A percentile compares a stretch with the other conserved stretches of the same genome.
These are phyloP conservation scores for Scaptomyza graminum DNA, from an alignment of 1,140 invertebrate species.

Conservation along the genomic window DNA sequence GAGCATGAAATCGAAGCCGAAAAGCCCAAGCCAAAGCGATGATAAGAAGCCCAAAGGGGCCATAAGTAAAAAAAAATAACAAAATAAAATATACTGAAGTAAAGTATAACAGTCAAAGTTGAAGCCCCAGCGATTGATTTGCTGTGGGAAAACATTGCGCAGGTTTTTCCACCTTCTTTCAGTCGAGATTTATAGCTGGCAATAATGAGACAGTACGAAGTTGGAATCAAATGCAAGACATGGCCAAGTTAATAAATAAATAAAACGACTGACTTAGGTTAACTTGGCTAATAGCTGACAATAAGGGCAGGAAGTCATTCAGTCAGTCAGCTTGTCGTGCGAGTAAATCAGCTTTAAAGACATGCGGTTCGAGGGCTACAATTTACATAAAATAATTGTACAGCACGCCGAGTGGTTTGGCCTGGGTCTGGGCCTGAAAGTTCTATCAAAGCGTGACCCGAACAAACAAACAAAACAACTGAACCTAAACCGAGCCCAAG, in stretches of 20 bases:
- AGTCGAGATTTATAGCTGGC: slow-evolving; percentile 43
- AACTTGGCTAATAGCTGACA: slow-evolving; percentile 35
- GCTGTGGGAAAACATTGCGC: slow-evolving; percentile 49
- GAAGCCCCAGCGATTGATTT: slow-evolving; percentile 57
- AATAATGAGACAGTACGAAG: slow-evolving; percentile 46
- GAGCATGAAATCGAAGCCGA: slow-evolving; percentile 43
- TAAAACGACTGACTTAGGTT: neutral
- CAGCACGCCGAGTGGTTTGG: slow-evolving; percentile 11
- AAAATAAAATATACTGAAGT: slow-evolving; percentile 34
- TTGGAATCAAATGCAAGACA: slow-evolving; percentile 53
- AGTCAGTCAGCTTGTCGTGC: slow-evolving; percentile 12
- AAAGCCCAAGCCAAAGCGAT: slow-evolving; percentile 13
- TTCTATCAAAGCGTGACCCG: slow-evolving; percentile 76
- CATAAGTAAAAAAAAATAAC: slow-evolving; percentile 39
- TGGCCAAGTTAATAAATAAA: slow-evolving; percentile 12
- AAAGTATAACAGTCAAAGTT: slow-evolving; percentile 40
- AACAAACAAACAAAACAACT: slow-evolving; percentile 59
- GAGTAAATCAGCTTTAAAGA: slow-evolving; percentile 29
- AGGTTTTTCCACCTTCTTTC: slow-evolving; percentile 12
- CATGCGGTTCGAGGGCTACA: slow-evolving; percentile 22
- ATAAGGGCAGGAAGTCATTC: slow-evolving; percentile 27
- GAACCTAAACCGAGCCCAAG: slow-evolving; percentile 30
- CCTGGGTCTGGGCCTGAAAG: slow-evolving; percentile 32
- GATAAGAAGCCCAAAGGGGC: slow-evolving; percentile 19
- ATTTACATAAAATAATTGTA: slow-evolving; percentile 73